phyloP scores from a whole-genome alignment of 2,113 vertebrate species.

The Nerophis lumbriciformis region DNA sequence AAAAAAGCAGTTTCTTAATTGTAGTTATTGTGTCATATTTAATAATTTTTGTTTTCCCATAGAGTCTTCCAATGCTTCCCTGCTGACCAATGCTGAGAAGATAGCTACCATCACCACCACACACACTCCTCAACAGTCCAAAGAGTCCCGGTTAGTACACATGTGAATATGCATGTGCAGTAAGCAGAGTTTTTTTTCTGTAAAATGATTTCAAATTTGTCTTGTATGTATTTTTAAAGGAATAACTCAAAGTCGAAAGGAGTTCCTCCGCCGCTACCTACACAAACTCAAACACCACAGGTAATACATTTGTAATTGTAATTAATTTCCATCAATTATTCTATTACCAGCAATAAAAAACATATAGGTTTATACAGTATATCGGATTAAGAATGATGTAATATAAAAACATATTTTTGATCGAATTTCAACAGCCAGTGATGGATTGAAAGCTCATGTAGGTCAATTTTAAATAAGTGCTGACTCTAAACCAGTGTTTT shows the following conservation, averaged over 20 bases:
- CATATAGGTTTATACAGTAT: background rate
- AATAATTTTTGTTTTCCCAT: slow-evolving; percentile 24
- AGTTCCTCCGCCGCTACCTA: slow-evolving; percentile 66
- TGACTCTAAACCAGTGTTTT: no score
- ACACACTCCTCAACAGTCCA: slow-evolving; percentile 80
- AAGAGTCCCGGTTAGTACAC: slow-evolving; percentile 79
- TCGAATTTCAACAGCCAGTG: no score
- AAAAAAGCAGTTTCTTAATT: background rate
- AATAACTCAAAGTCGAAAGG: slow-evolving; percentile 90
- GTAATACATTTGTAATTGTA: slow-evolving; percentile 21
- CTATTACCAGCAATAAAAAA: background rate
- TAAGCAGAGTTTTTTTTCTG: background rate
- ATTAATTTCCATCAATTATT: background rate
- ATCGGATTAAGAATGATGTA: no score
- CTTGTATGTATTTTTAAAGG: slow-evolving; percentile 64
- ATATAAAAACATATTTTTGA: no score
- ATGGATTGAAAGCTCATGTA: no score
- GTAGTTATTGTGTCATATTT: background rate
- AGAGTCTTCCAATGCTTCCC: slow-evolving; percentile 94
- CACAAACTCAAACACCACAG: slow-evolving; percentile 59
- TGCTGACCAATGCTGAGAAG: slow-evolving; percentile 96
- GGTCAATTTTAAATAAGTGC: no score
- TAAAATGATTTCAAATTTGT: background rate
- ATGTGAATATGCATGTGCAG: background rate
- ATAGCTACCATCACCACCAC: slow-evolving; percentile 97